Evolutionary conservation across 2,113 vertebrate genomes (phyloP), one percentile per base, ranked within the genome.

Genomic region (Pan troglodytes): DNA sequence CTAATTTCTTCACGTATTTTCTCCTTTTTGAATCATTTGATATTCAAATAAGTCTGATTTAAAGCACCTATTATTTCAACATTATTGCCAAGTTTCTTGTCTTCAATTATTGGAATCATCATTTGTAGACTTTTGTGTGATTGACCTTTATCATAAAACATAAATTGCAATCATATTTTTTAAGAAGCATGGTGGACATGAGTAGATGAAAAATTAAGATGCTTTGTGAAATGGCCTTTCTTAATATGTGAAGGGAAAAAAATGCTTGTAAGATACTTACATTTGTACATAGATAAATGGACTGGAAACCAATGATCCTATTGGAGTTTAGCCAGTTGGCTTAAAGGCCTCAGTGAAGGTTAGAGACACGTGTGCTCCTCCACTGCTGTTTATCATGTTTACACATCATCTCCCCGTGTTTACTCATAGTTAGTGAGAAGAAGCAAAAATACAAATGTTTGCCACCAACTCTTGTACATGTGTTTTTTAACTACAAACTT

Each of bases 21-120:
- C 8, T 76, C 30, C 8, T 92, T 57, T 78, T 67, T 50, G 48
- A 97, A 80, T 90, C 40, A 90, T 94, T 81, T 94, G 22, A 50
- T 82, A 78, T 57, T 92, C 67, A 78, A 92, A 50, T 76, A 88
- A 83, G 27, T 68, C 45, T 78, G 25, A 87, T n/a, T 93, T 57
- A 80, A 92, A 96, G 10, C 9, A 48, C 5, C 43, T 84, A 43
- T 80, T 9, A 80, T 73, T 25, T 52, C 38, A 82, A 57, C 43
- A 75, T 90, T 93, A 27, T 64, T 85, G 40, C 20, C 61, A 81
- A 48, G 91, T 95, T 93, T 87, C 23, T 90, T 20, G 86, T 90
- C 10, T 35, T 68, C 45, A 25, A 18, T 93, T 93, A 93, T 13
- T 90, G 27, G 27, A 85, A 55, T 61, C 35, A 32, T 40, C 48